These are phyloP conservation scores for Entomobrya multifasciata DNA, from an alignment of 2,888 invertebrate genomes.

Conservation along the genomic window DNA sequence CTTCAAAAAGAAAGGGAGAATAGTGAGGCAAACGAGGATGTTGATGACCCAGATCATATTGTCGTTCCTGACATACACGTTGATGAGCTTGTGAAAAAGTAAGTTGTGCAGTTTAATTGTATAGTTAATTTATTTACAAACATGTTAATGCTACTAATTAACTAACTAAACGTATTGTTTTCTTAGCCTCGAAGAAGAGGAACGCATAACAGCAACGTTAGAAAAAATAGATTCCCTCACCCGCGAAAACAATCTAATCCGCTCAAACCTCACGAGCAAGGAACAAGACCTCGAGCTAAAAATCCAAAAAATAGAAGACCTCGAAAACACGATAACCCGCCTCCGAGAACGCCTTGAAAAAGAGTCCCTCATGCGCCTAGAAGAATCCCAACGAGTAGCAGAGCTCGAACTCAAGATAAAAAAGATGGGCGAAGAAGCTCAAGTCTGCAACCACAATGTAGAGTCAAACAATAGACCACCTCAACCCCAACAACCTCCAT, in stretches of 20 bases:
- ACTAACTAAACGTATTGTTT: no score
- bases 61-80: slow-evolving; percentile 95
- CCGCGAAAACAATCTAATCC: slow-evolving; percentile 92
- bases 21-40: slow-evolving; percentile 29
- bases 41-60: slow-evolving; percentile 83
- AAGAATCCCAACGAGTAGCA: slow-evolving; percentile 89
- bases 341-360: slow-evolving; percentile 94
- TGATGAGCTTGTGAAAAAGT: slow-evolving; percentile 92
- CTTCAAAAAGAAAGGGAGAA: slow-evolving; percentile 84
- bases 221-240: slow-evolving; percentile 93
- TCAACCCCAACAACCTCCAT: slow-evolving; percentile 10
- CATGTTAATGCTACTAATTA: no score
- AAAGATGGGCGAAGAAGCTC: background rate
- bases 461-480: no score
- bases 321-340: slow-evolving; percentile 85
- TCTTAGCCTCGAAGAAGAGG: slow-evolving; percentile 93
- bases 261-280: slow-evolving; percentile 91
- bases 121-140: slow-evolving; percentile 14
- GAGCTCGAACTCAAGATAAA: slow-evolving; percentile 82
- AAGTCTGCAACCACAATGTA: no score
- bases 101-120: slow-evolving; percentile 79
- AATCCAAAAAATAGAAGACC: slow-evolving; percentile 88
- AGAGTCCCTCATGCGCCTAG: slow-evolving; percentile 92
- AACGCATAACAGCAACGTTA: slow-evolving; percentile 92
- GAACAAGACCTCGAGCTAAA: slow-evolving; percentile 95